These are phyloP conservation scores for Anastrepha ludens DNA, from an alignment of 1,140 invertebrate genomes.

Conservation along the genomic window DNA sequence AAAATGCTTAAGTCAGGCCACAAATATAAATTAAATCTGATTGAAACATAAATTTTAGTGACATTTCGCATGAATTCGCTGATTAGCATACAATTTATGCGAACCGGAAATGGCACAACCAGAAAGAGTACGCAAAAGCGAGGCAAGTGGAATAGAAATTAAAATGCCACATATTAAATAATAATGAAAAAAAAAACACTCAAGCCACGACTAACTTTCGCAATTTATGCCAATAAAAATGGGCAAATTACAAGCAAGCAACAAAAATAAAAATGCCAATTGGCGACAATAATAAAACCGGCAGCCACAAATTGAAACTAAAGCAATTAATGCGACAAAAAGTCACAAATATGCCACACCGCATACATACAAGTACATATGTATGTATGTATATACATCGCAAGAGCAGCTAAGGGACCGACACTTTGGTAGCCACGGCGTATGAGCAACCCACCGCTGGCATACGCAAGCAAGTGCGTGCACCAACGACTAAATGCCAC, in stretches of 20 bases:
- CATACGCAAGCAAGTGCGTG: background rate
- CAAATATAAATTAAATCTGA: slow-evolving; percentile 34
- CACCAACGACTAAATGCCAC: background rate
- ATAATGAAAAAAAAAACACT: background rate
- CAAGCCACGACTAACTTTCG: background rate
- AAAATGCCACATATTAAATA: no score
- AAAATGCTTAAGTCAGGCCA: background rate
- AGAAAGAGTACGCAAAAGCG: background rate
- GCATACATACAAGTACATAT: background rate
- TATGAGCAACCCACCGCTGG: background rate
- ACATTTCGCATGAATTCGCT: background rate
- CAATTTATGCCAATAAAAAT: slow-evolving; percentile 1
- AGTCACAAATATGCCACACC: background rate
- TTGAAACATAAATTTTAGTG: slow-evolving; percentile 31
- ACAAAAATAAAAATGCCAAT: background rate
- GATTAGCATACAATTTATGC: slow-evolving; percentile 19
- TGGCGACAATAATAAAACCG: background rate
- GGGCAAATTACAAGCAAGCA: background rate
- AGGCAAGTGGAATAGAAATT: background rate
- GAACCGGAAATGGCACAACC: background rate
- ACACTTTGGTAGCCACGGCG: background rate
- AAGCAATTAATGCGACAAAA: slow-evolving; percentile 22
- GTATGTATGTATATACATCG: no score
- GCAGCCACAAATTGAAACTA: background rate
- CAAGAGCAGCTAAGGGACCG: no score